These are phyloP conservation scores for Manduca sexta DNA, from an alignment of 1,140 invertebrate genomes.

Conservation along the genomic window DNA sequence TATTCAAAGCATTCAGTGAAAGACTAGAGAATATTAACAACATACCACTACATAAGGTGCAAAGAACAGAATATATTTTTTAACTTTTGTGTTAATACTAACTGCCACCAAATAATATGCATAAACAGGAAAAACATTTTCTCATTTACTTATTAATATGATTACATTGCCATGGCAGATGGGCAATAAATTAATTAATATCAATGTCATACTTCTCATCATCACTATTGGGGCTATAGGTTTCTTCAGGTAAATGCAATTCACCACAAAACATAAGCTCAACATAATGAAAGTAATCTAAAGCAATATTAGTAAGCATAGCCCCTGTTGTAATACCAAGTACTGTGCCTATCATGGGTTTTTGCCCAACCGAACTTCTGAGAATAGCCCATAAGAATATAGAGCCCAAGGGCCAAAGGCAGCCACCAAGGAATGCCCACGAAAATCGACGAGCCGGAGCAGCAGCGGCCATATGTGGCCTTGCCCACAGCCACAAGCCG, in stretches of 20 bases:
- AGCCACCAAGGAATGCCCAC: slow-evolving; percentile 68
- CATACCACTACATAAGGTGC: slow-evolving; percentile 15
- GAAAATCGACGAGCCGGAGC: slow-evolving; percentile 61
- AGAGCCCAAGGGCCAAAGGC: slow-evolving; percentile 63
- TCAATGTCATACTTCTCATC: slow-evolving; percentile 72
- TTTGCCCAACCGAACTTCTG: slow-evolving; percentile 61
- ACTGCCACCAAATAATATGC: slow-evolving; percentile 19
- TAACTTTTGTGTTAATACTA: slow-evolving; percentile 9
- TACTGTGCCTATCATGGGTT: slow-evolving; percentile 57
- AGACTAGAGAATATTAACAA: slow-evolving; percentile 25
- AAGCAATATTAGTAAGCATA: slow-evolving; percentile 65
- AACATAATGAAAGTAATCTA: slow-evolving; percentile 70
- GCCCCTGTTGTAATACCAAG: slow-evolving; percentile 61
- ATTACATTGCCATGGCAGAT: background rate
- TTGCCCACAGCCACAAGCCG: slow-evolving; percentile 65
- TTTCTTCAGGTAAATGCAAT: slow-evolving; percentile 56
- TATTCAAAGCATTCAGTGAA: slow-evolving; percentile 26
- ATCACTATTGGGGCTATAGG: slow-evolving; percentile 65
- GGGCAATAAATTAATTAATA: slow-evolving; percentile 35
- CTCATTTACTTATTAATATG: background rate
- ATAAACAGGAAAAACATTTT: background rate
- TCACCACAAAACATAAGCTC: slow-evolving; percentile 69
- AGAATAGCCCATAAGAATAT: slow-evolving; percentile 70
- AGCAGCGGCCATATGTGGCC: slow-evolving; percentile 68
- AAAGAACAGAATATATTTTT: slow-evolving; percentile 16